phyloP scores from a whole-genome alignment of 2,888 invertebrate species.

The Cetonia aurata region DNA sequence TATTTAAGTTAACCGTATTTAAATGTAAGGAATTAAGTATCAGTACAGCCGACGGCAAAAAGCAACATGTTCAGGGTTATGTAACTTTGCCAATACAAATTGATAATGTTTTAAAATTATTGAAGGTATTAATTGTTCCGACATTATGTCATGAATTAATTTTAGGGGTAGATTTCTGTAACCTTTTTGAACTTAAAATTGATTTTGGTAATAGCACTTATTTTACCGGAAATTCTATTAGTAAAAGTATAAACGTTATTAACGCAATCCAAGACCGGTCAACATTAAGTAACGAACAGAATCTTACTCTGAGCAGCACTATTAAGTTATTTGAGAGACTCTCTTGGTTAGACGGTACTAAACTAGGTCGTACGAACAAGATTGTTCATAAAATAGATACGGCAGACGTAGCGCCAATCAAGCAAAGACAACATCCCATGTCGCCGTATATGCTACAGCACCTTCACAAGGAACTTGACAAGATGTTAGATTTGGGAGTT shows the following conservation, averaged over 20 bases:
- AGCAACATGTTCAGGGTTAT: not conserved
- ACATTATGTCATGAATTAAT: not conserved
- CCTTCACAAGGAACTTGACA: constrained; percentile 45
- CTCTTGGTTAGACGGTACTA: not conserved
- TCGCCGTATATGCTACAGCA: constrained; percentile 46
- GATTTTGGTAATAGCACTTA: not conserved
- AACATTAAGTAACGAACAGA: not conserved
- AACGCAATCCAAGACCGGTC: not conserved
- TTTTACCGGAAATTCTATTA: not conserved
- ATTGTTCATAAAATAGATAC: constrained; percentile 42
- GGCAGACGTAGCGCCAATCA: constrained; percentile 45
- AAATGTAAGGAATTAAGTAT: not conserved
- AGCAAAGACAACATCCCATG: constrained; percentile 48
- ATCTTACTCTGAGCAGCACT: not conserved
- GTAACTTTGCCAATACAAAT: not conserved
- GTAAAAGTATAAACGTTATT: not conserved
- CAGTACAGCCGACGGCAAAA: not conserved
- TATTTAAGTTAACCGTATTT: not conserved
- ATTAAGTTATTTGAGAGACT: not conserved
- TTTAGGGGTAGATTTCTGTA: not conserved
- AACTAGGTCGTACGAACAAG: not conserved
- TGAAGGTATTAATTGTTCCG: not conserved
- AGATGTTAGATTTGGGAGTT: constrained; percentile 40
- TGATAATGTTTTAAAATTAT: not conserved
- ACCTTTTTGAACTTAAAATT: not conserved